Evolutionary conservation across 2,113 vertebrate genomes (phyloP).

Genomic region (Pheucticus melanocephalus): DNA sequence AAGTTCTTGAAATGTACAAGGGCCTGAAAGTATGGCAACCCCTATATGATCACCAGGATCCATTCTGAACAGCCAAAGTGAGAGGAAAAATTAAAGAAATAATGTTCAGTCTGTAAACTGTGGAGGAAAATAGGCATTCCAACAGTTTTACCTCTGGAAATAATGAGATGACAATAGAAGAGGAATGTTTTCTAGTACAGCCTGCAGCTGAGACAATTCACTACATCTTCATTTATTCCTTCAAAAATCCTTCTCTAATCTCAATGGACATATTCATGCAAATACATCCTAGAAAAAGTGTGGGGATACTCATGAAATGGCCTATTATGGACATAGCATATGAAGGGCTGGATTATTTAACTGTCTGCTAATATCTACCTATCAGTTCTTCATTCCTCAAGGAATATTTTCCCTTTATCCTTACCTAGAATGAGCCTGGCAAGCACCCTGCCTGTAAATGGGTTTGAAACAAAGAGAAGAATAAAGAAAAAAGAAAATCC

Average conservation of each 20-base stretch:
- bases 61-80: background rate
- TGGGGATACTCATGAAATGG: background rate
- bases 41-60: background rate
- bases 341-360: background rate
- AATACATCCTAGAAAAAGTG: background rate
- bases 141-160: background rate
- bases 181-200: background rate
- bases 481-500: background rate
- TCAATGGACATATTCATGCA: background rate
- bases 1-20: background rate
- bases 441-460: background rate
- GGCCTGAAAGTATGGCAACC: background rate
- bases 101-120: background rate
- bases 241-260: background rate
- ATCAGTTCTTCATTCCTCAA: background rate
- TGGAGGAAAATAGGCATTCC: rapidly evolving
- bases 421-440: background rate
- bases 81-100: background rate
- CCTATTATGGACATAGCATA: background rate
- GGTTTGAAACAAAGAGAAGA: background rate
- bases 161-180: background rate
- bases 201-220: background rate
- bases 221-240: background rate
- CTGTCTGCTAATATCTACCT: background rate
- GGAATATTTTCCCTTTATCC: background rate